Evolutionary conservation across 2,797 vertebrate genomes (phyloP).

Genomic region (Falco rusticolus): DNA sequence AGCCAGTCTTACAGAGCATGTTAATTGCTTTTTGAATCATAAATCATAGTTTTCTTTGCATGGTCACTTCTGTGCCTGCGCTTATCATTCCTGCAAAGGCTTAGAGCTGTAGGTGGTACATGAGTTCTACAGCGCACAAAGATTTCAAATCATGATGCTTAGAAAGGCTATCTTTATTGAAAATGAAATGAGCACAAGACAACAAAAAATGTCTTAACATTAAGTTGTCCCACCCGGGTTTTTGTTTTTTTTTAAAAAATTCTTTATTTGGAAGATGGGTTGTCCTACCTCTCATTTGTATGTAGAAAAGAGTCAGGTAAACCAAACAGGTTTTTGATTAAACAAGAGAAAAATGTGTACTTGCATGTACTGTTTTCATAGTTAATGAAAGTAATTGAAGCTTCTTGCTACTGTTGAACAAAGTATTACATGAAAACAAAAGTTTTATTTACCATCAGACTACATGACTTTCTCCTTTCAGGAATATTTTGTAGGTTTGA

Average conservation of each 20-base stretch:
- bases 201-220: background rate
- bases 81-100: background rate
- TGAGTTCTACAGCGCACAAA: background rate
- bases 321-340: background rate
- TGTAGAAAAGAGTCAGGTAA: background rate
- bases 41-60: background rate
- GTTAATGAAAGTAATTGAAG: background rate
- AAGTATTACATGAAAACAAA: background rate
- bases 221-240: background rate
- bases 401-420: background rate
- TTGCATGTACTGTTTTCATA: background rate
- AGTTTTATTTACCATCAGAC: background rate
- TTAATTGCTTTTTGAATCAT: background rate
- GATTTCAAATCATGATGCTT: background rate
- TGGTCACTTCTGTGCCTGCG: background rate
- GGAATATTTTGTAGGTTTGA: background rate
- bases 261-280: background rate
- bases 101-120: background rate
- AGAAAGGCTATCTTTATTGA: background rate
- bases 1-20: background rate
- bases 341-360: background rate
- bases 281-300: background rate
- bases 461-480: background rate
- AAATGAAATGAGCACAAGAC: background rate
- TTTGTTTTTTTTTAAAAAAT: background rate